A percentile compares a stretch with the other conserved stretches of the same genome.
Conservation (phyloP, 1,140 invertebrate genomes). For the Temnothorax nylanderi region DNA sequence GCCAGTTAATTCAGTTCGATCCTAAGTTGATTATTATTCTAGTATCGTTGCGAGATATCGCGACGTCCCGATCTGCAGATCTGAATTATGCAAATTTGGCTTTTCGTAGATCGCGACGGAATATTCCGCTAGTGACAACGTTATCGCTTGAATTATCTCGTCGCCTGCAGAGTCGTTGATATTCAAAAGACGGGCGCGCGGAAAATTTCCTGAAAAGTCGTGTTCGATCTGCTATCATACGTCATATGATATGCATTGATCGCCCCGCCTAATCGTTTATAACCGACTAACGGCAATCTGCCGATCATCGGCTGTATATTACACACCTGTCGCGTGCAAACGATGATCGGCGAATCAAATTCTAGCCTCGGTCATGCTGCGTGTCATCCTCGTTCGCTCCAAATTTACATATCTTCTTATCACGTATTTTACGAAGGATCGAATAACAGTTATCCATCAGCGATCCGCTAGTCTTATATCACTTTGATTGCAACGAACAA, state of each 20-base stretch:
- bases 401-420: slow-evolving; percentile 39
- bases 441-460: slow-evolving; percentile 39
- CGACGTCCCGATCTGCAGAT: slow-evolving; percentile 21
- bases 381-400: slow-evolving; percentile 31
- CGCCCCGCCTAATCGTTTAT: slow-evolving; percentile 13
- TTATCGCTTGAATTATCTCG: slow-evolving; percentile 51
- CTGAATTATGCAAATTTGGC: slow-evolving; percentile 44
- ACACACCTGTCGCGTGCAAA: slow-evolving; percentile 21
- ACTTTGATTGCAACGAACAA: not conserved
- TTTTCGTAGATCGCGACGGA: slow-evolving; percentile 3
- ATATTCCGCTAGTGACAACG: slow-evolving; percentile 35
- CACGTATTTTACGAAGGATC: not conserved
- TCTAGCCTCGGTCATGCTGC: not conserved
- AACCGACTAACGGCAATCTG: slow-evolving; percentile 33
- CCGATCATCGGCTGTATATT: slow-evolving; percentile 27
- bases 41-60: slow-evolving; percentile 15
- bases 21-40: slow-evolving; percentile 34
- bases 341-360: slow-evolving; percentile 22
- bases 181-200: not conserved
- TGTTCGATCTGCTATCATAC: not conserved
- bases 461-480: slow-evolving; percentile 24
- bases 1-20: not conserved
- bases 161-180: slow-evolving; percentile 7
- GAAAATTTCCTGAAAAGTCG: slow-evolving; percentile 26
- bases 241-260: not conserved